These are phyloP conservation scores for Cheilosia variabilis DNA, from an alignment of 2,888 invertebrate genomes.

Conservation along the genomic window DNA sequence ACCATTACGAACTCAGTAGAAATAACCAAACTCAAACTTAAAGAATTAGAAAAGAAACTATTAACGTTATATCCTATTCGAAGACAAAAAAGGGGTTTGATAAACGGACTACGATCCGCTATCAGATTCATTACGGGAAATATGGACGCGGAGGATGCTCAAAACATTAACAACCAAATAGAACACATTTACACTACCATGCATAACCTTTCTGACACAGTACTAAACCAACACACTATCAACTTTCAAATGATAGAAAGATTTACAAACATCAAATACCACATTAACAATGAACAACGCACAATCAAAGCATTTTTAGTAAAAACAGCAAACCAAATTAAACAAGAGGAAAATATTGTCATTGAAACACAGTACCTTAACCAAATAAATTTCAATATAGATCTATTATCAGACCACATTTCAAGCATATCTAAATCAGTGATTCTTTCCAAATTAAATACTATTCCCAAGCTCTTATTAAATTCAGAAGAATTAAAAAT, in stretches of 20 bases:
- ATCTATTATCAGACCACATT: too few species aligned
- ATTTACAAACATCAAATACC: conserved; percentile 52
- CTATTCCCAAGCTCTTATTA: too few species aligned
- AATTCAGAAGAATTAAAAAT: too few species aligned
- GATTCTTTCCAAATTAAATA: too few species aligned
- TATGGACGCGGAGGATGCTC: conserved; percentile 25
- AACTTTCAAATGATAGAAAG: conserved; percentile 45
- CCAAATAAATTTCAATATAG: too few species aligned
- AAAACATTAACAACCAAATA: conserved; percentile 22
- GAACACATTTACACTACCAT: conserved; percentile 9
- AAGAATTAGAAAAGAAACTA: conserved; percentile 32
- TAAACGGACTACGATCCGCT: conserved; percentile 30
- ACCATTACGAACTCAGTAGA: conserved; percentile 10
- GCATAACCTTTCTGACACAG: conserved; percentile 11
- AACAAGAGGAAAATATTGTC: conserved; percentile 29
- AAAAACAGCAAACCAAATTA: conserved; percentile 35
- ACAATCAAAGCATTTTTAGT: conserved; percentile 34
- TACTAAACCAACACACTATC: conserved; percentile 22
- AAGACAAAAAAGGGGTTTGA: conserved; percentile 28
- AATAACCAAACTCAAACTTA: conserved; percentile 21
- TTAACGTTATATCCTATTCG: not conserved
- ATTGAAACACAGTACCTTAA: too few species aligned
- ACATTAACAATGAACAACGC: conserved; percentile 41
- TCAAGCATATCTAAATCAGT: too few species aligned
- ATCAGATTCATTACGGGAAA: conserved; percentile 32